Base-by-base conservation (phyloP, 2,113 vertebrate species). In the Ptyas mucosa region DNA sequence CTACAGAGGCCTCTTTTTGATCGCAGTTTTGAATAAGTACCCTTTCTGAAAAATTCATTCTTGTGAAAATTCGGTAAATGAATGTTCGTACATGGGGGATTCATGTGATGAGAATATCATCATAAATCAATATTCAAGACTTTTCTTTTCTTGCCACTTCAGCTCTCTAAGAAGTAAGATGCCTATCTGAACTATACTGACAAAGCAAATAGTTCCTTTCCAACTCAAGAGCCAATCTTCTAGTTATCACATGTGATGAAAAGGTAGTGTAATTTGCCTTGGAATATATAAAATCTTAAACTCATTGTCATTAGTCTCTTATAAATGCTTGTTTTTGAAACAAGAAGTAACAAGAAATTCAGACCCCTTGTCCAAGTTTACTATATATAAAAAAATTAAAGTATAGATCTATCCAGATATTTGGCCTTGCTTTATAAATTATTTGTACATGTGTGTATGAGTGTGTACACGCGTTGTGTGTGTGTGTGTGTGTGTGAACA, bases 111-210 rank as follows among this genome's bases (percentile, higher is more conserved):
- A 46, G 11, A 49, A 49, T 85, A 46, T 85, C 26, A 86, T 9
- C 10, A 86, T 46, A 51, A 46, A 86, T 86, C 85, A 46, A 51
- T 49, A 49, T 49, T 10, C 11, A n/a, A 86, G 85, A 12, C 8
- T 85, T 49, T 46, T 93, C 39, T 94, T 95, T 57, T 0, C 95
- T 95, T 95, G 91, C 21, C 89, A 87, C 52, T 94, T 95, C 46
- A 85, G 34, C 9, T 85, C 54, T 90, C 43, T 90, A 91, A 75
- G 93, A 97, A 95, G 88, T 93, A 92, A 81, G 29, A 96, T 91
- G 24, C 93, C 8, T 61, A 58, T 43, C 12, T 89, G 43, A 26
- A 20, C 87, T 39, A 39, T 34, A 89, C n/a, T 24, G n/a, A 34
- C 39, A 89, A 21, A 89, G 12, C n/a, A 23, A 55, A 57, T 24